Conservation (phyloP, 1,140 invertebrate species). For the Cheumatopsyche charites region DNA sequence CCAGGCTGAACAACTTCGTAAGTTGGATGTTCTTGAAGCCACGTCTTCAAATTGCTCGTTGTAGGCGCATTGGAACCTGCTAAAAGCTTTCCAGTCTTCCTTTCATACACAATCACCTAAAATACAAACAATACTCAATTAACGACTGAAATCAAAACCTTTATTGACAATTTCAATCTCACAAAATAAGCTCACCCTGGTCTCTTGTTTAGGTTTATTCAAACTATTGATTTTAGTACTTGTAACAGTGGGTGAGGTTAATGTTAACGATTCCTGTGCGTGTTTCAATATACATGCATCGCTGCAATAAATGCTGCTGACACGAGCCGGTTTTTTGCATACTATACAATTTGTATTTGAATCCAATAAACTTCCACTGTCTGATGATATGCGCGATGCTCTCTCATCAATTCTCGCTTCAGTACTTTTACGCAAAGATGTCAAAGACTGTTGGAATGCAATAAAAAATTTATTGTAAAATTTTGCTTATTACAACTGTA, state of each 20-base stretch:
- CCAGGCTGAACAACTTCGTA: slow-evolving; percentile 80
- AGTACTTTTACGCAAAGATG: slow-evolving; percentile 38
- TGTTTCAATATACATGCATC: slow-evolving; percentile 85
- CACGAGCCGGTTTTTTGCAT: slow-evolving; percentile 73
- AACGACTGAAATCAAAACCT: no score
- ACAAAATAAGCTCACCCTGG: slow-evolving; percentile 61
- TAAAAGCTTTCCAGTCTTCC: slow-evolving; percentile 75
- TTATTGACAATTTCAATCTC: no score
- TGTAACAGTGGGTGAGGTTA: slow-evolving; percentile 37
- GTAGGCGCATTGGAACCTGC: slow-evolving; percentile 80
- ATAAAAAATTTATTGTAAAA: neutral
- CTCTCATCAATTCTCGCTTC: slow-evolving; percentile 39
- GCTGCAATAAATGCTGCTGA: slow-evolving; percentile 84
- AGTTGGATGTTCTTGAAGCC: slow-evolving; percentile 85
- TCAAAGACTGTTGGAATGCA: slow-evolving; percentile 22
- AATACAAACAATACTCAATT: slow-evolving; percentile 40
- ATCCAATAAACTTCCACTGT: slow-evolving; percentile 28
- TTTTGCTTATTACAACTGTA: neutral
- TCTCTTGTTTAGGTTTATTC: slow-evolving; percentile 58
- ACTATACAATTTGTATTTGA: slow-evolving; percentile 69
- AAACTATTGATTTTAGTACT: slow-evolving; percentile 38
- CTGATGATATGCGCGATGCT: slow-evolving; percentile 29
- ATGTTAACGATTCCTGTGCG: slow-evolving; percentile 73
- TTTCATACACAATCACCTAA: slow-evolving; percentile 79
- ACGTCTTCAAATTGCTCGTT: slow-evolving; percentile 75